These are phyloP conservation scores for Dascillus cervinus DNA, from an alignment of 2,888 invertebrate species.

Conservation along the genomic window DNA sequence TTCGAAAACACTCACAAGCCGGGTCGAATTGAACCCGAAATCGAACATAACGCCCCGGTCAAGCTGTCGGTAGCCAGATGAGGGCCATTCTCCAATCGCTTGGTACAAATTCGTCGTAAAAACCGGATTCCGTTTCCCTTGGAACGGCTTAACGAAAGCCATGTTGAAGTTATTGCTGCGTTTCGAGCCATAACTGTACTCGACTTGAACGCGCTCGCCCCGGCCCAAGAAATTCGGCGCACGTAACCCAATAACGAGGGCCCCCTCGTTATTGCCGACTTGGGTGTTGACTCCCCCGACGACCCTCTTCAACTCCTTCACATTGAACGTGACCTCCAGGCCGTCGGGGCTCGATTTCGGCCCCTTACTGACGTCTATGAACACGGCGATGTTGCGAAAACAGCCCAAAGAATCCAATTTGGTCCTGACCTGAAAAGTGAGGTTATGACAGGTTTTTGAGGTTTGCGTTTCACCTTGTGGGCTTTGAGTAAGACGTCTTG, in stretches of 20 bases:
- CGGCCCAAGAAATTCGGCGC: conserved; percentile 82
- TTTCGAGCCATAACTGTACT: conserved; percentile 80
- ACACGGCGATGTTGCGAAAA: conserved; percentile 77
- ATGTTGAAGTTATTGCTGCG: conserved; percentile 75
- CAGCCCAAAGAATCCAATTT: conserved; percentile 80
- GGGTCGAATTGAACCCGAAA: conserved; percentile 60
- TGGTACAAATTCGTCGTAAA: conserved; percentile 70
- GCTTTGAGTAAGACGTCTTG: conserved; percentile 70
- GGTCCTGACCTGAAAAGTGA: conserved; percentile 52
- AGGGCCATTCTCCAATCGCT: conserved; percentile 67
- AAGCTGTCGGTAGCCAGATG: conserved; percentile 74
- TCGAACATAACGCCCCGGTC: conserved; percentile 75
- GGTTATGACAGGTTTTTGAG: not conserved
- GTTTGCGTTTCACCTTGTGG: conserved; percentile 52
- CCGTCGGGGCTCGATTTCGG: conserved; percentile 70
- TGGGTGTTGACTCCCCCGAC: conserved; percentile 81
- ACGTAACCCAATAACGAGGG: conserved; percentile 64
- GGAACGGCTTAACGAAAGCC: conserved; percentile 76
- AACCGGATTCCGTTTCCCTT: conserved; percentile 58
- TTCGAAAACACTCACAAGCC: conserved; percentile 40
- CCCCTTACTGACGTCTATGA: conserved; percentile 81
- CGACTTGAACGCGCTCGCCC: conserved; percentile 74
- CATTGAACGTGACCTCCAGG: conserved; percentile 79
- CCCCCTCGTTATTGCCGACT: conserved; percentile 88
- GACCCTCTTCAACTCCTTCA: conserved; percentile 73